Evolutionary conservation across 2,797 vertebrate genomes (phyloP).

Genomic region (Gobionotothen gibberifrons): DNA sequence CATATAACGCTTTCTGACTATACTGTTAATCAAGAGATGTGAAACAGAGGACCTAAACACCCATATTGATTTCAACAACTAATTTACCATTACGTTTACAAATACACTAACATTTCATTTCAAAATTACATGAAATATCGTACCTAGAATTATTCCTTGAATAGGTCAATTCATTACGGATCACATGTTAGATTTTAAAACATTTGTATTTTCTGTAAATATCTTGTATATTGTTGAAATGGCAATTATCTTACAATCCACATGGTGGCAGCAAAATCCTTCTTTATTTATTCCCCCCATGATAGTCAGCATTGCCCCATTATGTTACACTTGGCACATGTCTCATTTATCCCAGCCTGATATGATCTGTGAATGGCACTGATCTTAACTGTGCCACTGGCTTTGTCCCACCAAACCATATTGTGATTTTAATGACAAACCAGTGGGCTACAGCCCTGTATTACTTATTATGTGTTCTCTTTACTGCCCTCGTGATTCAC

Average conservation of each 20-base stretch:
- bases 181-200: neutral
- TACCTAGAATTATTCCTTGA: too few species aligned
- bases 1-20: too few species aligned
- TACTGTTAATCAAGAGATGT: neutral
- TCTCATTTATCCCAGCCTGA: constrained; percentile 24
- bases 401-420: constrained; percentile 23
- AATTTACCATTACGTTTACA: neutral
- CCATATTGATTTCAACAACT: neutral
- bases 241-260: constrained; percentile 25
- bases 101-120: neutral
- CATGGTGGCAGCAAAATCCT: constrained; percentile 69
- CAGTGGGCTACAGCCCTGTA: constrained; percentile 13
- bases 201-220: neutral
- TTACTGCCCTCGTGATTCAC: constrained; percentile 64
- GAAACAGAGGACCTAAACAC: neutral
- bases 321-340: constrained; percentile 3
- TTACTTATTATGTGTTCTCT: constrained; percentile 54
- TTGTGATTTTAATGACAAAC: constrained; percentile 56
- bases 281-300: constrained; percentile 19
- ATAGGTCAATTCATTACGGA: neutral
- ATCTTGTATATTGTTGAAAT: neutral
- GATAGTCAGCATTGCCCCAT: neutral
- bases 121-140: neutral
- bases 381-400: constrained; percentile 19
- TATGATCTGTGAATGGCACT: constrained; percentile 31